phyloP scores from a whole-genome alignment of 2,113 vertebrate genomes.

The Neogobius melanostomus region DNA sequence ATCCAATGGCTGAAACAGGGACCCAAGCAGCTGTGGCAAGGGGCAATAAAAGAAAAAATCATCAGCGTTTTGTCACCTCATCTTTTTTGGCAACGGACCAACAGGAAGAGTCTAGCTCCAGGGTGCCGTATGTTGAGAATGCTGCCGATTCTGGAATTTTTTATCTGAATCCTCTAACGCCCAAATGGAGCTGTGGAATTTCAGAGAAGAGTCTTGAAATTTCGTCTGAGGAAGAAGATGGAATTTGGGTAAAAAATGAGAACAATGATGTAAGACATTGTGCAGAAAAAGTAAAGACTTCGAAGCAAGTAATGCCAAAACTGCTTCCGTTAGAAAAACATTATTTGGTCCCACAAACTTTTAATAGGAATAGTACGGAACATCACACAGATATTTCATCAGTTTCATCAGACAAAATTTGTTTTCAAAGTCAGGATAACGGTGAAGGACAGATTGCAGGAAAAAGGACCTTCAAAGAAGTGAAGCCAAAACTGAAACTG shows the following conservation, averaged over 20 bases:
- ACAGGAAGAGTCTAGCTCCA: conserved; percentile 3
- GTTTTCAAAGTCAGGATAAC: neutral
- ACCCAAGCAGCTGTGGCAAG: conserved; percentile 30
- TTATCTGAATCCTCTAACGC: conserved; percentile 62
- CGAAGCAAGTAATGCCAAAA: conserved; percentile 15
- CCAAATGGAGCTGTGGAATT: conserved; percentile 37
- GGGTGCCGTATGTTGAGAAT: neutral
- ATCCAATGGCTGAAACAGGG: conserved; percentile 38
- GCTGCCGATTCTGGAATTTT: conserved; percentile 32
- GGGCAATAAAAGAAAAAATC: conserved; percentile 45
- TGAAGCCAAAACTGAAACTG: neutral
- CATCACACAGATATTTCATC: neutral
- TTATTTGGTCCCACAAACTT: neutral
- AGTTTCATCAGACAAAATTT: neutral
- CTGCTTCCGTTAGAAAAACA: conserved; percentile 15
- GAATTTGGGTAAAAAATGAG: neutral
- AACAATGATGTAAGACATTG: neutral
- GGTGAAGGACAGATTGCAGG: neutral
- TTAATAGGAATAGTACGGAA: neutral
- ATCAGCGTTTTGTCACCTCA: conserved; percentile 9
- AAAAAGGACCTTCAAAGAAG: neutral
- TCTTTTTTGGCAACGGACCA: conserved; percentile 9
- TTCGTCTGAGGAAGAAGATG: conserved; percentile 8
- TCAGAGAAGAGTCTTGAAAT: conserved; percentile 47
- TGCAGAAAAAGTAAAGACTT: neutral